Conservation (phyloP, 2,797 vertebrate genomes). For the Rhincodon typus region DNA sequence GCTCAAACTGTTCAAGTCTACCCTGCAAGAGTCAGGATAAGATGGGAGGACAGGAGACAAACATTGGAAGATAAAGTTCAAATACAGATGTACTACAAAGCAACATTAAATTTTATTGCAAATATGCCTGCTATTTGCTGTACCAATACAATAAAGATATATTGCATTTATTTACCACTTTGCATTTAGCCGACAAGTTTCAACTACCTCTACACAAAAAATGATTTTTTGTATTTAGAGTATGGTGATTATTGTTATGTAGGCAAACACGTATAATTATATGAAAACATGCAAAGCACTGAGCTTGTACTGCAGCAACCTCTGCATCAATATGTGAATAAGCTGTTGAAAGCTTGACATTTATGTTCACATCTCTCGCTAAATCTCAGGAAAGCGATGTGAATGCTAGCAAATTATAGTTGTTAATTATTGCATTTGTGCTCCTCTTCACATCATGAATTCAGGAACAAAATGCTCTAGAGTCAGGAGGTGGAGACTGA, state of each 20-base stretch:
- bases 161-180: neutral
- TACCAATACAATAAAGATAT: neutral
- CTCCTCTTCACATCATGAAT: neutral
- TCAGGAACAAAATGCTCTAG: neutral
- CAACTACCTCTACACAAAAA: neutral
- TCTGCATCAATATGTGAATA: constrained; percentile 17
- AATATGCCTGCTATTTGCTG: neutral
- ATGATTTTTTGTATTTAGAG: neutral
- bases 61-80: neutral
- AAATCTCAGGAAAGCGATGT: constrained; percentile 24
- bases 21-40: neutral
- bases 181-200: neutral
- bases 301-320: neutral
- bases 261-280: constrained; percentile 15
- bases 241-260: neutral
- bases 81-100: neutral
- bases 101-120: neutral
- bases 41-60: neutral
- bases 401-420: constrained; percentile 24
- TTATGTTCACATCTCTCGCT: constrained; percentile 28
- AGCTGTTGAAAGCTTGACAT: constrained; percentile 28
- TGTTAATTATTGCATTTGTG: constrained; percentile 30
- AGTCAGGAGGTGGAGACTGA: neutral
- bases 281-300: neutral
- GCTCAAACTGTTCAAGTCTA: neutral